Conservation (phyloP, 2,113 vertebrate genomes). For the Scalopus aquaticus region DNA sequence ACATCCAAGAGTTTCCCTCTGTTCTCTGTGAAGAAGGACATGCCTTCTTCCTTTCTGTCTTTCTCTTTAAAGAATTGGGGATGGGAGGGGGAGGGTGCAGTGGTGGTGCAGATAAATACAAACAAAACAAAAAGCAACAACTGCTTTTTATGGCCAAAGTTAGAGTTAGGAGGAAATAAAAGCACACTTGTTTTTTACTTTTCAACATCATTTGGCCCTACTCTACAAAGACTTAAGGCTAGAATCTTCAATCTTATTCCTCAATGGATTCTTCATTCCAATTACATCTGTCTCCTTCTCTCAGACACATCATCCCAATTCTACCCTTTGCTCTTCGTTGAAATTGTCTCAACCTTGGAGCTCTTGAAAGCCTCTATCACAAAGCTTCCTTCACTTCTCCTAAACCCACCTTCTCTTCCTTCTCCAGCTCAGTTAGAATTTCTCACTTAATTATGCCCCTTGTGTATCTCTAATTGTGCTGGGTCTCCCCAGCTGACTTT, state of each 20-base stretch:
- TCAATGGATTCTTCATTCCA: background rate
- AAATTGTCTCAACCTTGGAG: slow-evolving; percentile 7
- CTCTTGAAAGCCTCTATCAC: background rate
- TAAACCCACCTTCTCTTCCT: background rate
- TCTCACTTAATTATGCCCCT: background rate
- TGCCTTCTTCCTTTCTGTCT: background rate
- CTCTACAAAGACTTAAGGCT: background rate
- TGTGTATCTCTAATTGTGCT: background rate
- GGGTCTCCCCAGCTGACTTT: background rate
- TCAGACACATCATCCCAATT: background rate
- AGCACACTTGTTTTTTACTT: background rate
- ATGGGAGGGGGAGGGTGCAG: background rate
- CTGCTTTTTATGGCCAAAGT: slow-evolving; percentile 44
- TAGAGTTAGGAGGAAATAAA: background rate
- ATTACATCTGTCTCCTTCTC: background rate
- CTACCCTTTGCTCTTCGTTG: background rate
- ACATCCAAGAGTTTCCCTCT: background rate
- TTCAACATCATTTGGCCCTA: background rate
- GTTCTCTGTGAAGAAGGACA: background rate
- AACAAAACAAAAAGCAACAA: slow-evolving; percentile 18
- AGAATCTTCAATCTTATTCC: background rate
- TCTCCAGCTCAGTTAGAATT: background rate
- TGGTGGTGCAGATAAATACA: background rate
- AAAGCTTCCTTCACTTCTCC: background rate
- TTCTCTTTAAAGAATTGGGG: slow-evolving; percentile 47